Base-by-base conservation (phyloP, 2,888 invertebrate genomes). In the Acronicta leporina region DNA sequence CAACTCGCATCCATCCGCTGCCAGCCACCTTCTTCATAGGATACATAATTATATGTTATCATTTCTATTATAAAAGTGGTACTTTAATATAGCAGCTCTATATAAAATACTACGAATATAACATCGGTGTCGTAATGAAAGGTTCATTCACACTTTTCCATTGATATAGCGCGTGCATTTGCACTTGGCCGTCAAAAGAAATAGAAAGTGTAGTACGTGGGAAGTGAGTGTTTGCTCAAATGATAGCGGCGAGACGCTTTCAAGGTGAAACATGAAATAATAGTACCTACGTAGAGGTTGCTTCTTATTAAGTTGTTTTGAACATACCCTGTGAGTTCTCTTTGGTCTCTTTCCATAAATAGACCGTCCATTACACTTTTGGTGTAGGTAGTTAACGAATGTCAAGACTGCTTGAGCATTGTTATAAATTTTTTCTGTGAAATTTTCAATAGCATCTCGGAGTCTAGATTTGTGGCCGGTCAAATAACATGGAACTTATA, bases 141-240 rank as follows among this genome's bases (percentile, higher is more conserved):
- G 55, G 64, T 70, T 71, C 75, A 74, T 79, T 80, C 60, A 68
- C 74, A 75, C 75, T 74, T 77, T 80, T 67, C 63, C 74, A 68
- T 72, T 74, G 59, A 65, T 43, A 25, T 14, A 30, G 35, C 14
- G 56, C 57, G 67, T 60, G 50, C 62, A 60, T 61, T 68, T 7
- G 62, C 63, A 62, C 67, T 74, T 64, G 61, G 47, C 68, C 63
- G 66, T 64, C 62, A 75, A 68, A 63, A 57, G 66, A 76, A 65
- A 68, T 58, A 73, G 77, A 72, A 72, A 68, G 77, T 70, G 35
- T 56, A 71, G 49, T 63, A 73, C 62, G 53, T 27, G 51, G 63
- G 43, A 61, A 55, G 48, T 25, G 8, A 35, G n/a, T 41, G 52
- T 45, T 64, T 59, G 48, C 11, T 48, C 43, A 42, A 59, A 38